phyloP scores from a whole-genome alignment of 2,797 vertebrate species.

The Aeoliscus strigatus region DNA sequence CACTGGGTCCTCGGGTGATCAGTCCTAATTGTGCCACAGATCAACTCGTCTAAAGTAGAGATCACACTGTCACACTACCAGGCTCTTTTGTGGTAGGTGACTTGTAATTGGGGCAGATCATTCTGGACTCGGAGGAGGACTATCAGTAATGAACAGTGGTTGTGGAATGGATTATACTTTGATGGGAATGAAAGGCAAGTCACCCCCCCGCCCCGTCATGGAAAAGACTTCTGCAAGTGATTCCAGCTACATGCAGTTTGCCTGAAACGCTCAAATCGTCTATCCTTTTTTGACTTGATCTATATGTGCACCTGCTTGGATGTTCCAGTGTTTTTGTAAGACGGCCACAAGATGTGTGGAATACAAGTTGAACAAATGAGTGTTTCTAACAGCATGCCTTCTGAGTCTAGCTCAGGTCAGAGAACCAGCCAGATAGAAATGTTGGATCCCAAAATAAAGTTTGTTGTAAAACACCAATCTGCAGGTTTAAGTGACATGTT shows the following conservation, averaged over 20 bases:
- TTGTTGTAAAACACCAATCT: constrained; percentile 14
- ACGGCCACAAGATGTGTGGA: constrained; percentile 26
- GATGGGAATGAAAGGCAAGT: constrained; percentile 14
- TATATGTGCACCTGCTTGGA: constrained; percentile 44
- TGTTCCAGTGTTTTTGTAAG: constrained; percentile 40
- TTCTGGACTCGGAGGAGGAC: constrained; percentile 49
- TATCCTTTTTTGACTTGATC: constrained; percentile 32
- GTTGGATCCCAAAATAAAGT: constrained; percentile 11
- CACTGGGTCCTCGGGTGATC: constrained; percentile 40
- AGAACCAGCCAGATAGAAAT: constrained; percentile 14
- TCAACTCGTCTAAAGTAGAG: constrained; percentile 14
- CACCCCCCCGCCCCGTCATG: constrained; percentile 14
- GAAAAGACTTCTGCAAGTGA: constrained; percentile 40
- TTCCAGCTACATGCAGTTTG: constrained; percentile 16
- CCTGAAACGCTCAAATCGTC: constrained; percentile 28
- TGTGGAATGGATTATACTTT: constrained; percentile 29
- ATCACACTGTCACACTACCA: constrained; percentile 23
- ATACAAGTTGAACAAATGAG: constrained; percentile 22
- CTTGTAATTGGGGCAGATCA: constrained; percentile 31
- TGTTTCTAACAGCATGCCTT: constrained; percentile 13
- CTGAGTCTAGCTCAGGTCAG: constrained; percentile 18
- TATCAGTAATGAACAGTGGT: constrained; percentile 47
- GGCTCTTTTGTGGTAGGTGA: constrained; percentile 18
- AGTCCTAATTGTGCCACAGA: constrained; percentile 25
- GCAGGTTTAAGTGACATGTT: constrained; percentile 48